A percentile compares a stretch with the other conserved stretches of the same genome.
These are phyloP conservation scores for Anthoscopus minutus DNA, from an alignment of 2,113 vertebrate genomes.

Conservation along the genomic window DNA sequence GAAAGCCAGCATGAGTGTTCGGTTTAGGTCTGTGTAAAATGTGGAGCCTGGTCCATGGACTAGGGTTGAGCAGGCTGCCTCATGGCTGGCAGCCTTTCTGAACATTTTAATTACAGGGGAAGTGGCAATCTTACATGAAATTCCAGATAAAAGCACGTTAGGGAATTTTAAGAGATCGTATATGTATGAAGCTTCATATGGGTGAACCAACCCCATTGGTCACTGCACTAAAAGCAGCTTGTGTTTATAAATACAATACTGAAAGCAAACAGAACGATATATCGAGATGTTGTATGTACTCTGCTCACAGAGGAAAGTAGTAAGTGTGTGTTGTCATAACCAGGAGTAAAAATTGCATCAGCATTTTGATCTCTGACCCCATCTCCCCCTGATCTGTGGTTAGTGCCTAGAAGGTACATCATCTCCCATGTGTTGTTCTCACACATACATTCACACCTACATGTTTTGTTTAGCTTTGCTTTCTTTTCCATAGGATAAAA, in stretches of 20 bases:
- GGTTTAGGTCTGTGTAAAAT: background rate
- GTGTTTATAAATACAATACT: background rate
- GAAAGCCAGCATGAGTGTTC: background rate
- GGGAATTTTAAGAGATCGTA: background rate
- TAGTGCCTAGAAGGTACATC: background rate
- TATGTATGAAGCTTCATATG: background rate
- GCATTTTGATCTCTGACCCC: background rate
- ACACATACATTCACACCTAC: no score
- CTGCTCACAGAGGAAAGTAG: background rate
- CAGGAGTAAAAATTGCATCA: background rate
- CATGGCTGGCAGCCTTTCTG: background rate
- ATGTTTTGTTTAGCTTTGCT: background rate
- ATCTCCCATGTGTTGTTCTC: background rate
- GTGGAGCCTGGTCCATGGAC: rapidly evolving
- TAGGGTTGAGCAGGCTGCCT: background rate
- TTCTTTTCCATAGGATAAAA: background rate
- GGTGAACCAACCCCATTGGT: background rate
- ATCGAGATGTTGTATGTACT: background rate
- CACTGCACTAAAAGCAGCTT: background rate
- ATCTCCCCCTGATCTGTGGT: background rate
- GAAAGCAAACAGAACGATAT: background rate
- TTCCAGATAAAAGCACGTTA: background rate
- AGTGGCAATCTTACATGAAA: background rate
- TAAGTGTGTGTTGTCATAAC: background rate
- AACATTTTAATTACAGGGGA: background rate